Evolutionary conservation across 2,797 vertebrate genomes (phyloP).

Genomic region (Cichlasoma orientale): DNA sequence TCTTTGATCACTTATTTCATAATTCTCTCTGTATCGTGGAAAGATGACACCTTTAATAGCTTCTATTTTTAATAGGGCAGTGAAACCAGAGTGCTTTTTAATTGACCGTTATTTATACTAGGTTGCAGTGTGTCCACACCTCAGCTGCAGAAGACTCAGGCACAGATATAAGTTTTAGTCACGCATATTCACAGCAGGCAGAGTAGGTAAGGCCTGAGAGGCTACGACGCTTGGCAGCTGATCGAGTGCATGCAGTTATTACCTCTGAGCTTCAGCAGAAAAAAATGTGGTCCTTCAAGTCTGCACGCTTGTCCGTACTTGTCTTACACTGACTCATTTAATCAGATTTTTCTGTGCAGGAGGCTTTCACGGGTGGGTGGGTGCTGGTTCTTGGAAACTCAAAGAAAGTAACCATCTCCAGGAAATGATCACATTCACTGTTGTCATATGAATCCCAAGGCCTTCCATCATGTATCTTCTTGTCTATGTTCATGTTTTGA

Average conservation of each 20-base stretch:
- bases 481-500: background rate
- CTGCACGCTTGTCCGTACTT: background rate
- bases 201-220: background rate
- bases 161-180: background rate
- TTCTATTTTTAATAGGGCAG: background rate
- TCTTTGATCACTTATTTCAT: background rate
- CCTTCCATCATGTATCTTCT: background rate
- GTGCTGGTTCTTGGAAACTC: background rate
- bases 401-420: background rate
- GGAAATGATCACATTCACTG: background rate
- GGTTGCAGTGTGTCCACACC: background rate
- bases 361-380: background rate
- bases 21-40: background rate
- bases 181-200: background rate
- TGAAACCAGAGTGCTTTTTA: conserved; percentile 20
- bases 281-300: background rate
- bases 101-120: conserved; percentile 10
- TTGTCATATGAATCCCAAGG: background rate
- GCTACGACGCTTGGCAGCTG: background rate
- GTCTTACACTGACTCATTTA: background rate
- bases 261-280: background rate
- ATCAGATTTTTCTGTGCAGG: background rate
- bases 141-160: background rate
- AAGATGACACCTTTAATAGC: background rate
- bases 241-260: background rate